These are phyloP conservation scores for Dendrocopos noguchii DNA, from an alignment of 2,113 vertebrate species.

Conservation along the genomic window DNA sequence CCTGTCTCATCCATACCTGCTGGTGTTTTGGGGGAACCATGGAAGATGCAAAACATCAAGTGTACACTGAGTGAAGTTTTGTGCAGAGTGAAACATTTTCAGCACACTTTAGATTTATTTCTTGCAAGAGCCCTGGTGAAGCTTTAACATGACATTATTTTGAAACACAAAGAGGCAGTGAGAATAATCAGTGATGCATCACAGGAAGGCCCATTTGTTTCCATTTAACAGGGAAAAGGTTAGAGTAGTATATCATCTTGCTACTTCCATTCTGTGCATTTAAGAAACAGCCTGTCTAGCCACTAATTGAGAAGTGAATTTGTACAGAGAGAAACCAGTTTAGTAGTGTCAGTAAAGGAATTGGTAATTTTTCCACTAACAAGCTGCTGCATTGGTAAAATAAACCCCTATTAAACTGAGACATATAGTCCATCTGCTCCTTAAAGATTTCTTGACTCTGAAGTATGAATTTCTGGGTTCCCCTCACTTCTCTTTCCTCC, in stretches of 20 bases:
- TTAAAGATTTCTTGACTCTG: not conserved
- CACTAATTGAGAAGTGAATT: constrained; percentile 38
- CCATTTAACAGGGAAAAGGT: constrained; percentile 67
- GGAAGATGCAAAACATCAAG: not conserved
- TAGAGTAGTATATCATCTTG: constrained; percentile 58
- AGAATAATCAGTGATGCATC: constrained; percentile 57
- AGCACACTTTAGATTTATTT: not conserved
- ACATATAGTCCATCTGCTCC: not conserved
- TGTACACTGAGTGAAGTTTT: not conserved
- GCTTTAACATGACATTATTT: constrained; percentile 28
- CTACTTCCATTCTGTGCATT: constrained; percentile 11
- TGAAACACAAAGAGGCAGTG: constrained; percentile 38
- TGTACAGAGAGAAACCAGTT: constrained; percentile 3
- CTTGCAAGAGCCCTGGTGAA: not conserved
- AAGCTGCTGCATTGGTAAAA: not conserved
- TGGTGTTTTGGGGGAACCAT: not conserved
- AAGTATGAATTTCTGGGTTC: not conserved
- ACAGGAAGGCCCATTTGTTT: constrained; percentile 37
- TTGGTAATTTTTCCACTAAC: not conserved
- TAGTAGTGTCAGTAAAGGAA: not conserved
- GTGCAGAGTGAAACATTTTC: not conserved
- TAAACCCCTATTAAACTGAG: not conserved
- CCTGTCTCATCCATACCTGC: not conserved
- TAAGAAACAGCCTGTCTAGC: not conserved
- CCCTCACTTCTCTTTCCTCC: not conserved